These are phyloP conservation scores for Paralinhomoeus sp. DNA, from an alignment of 2,888 invertebrate species.

Conservation along the genomic window DNA sequence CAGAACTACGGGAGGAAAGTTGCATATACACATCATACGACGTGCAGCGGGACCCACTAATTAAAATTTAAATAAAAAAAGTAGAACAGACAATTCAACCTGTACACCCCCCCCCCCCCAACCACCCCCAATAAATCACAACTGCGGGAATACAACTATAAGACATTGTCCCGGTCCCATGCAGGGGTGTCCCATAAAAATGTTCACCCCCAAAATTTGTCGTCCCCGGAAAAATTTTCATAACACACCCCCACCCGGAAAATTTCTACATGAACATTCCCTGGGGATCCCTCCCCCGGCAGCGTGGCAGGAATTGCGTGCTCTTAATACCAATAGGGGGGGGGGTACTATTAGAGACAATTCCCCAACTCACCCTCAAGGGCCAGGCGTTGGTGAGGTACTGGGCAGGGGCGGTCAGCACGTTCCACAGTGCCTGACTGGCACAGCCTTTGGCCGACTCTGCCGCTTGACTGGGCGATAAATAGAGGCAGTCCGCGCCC, in stretches of 20 bases:
- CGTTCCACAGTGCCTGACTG: constrained; percentile 20
- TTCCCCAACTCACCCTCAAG: constrained; percentile 10
- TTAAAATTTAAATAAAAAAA: too few relatives aligned
- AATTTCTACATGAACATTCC: neutral
- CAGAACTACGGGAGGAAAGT: constrained; percentile 1
- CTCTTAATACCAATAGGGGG: too few relatives aligned
- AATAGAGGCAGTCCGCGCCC: constrained; percentile 10
- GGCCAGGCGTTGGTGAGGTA: constrained; percentile 22
- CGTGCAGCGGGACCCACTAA: neutral
- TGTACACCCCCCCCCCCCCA: too few relatives aligned
- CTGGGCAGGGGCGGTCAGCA: constrained; percentile 13
- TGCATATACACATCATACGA: neutral
- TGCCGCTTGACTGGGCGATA: constrained; percentile 8
- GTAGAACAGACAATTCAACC: too few relatives aligned
- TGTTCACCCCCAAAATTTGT: neutral
- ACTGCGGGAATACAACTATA: neutral
- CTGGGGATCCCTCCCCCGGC: too few relatives aligned
- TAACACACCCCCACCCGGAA: neutral
- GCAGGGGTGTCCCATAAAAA: too few relatives aligned
- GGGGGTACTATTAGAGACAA: neutral
- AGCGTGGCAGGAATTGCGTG: too few relatives aligned
- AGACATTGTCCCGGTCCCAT: neutral
- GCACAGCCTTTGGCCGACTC: constrained; percentile 14
- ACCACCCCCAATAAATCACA: neutral
- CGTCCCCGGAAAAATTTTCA: neutral